Conservation (phyloP, 1,140 invertebrate genomes). For the Sweltsa coloradensis region DNA sequence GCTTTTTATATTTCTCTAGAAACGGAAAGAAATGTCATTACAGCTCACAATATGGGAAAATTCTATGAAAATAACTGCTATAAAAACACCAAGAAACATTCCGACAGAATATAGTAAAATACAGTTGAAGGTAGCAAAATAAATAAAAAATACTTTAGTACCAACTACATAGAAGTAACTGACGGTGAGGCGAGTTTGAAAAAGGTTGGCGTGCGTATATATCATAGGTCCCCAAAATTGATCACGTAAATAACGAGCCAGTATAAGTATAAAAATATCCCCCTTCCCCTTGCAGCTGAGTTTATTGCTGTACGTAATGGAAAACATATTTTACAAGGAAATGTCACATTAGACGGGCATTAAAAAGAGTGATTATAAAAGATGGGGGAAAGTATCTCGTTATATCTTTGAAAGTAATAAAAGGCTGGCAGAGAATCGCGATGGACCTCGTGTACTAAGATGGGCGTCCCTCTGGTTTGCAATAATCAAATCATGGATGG, state of each 20-base stretch:
- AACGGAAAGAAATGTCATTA: slow-evolving; percentile 2
- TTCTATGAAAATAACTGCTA: background rate
- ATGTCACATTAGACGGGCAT: slow-evolving; percentile 6
- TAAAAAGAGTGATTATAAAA: slow-evolving; percentile 4
- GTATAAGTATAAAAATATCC: slow-evolving; percentile 9
- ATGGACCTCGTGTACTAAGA: too few species aligned
- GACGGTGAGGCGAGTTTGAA: too few species aligned
- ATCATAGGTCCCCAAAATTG: background rate
- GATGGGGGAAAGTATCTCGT: background rate
- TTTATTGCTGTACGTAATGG: slow-evolving; percentile 8
- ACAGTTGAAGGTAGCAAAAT: background rate
- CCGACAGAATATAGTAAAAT: background rate
- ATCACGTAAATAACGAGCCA: slow-evolving; percentile 8
- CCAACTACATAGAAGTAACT: too few species aligned
- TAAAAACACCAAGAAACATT: background rate
- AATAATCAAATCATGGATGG: too few species aligned
- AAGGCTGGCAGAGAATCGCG: background rate
- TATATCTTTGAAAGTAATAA: background rate
- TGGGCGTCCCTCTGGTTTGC: too few species aligned
- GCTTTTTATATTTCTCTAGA: background rate
- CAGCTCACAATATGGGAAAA: background rate
- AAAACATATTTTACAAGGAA: slow-evolving; percentile 9
- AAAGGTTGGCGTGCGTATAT: too few species aligned
- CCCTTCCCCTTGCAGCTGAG: background rate
- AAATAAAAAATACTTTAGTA: background rate